These are phyloP conservation scores for Ptychoptera albimana DNA, from an alignment of 2,888 invertebrate species.

Conservation along the genomic window DNA sequence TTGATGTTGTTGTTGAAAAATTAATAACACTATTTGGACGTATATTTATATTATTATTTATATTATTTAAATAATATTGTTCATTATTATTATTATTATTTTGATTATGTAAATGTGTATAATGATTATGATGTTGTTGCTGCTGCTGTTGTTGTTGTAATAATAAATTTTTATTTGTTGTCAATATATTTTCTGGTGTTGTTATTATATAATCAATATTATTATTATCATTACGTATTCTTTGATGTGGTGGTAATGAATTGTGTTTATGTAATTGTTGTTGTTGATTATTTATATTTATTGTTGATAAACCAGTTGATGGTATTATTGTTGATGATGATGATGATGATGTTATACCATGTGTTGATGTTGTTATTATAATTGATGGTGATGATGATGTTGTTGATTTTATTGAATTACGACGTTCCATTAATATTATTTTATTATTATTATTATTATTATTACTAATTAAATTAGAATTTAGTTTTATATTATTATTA, in stretches of 20 bases:
- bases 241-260: background rate
- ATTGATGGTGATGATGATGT: background rate
- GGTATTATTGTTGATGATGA: background rate
- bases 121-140: too few species aligned
- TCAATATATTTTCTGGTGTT: too few species aligned
- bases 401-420: conserved; percentile 9
- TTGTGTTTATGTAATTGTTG: background rate
- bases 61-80: too few species aligned
- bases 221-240: conserved; percentile 1
- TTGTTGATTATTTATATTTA: background rate
- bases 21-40: background rate
- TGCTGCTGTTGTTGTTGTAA: too few species aligned
- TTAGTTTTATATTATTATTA: background rate
- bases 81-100: too few species aligned
- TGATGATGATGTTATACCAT: background rate
- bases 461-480: background rate
- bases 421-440: conserved; percentile 1
- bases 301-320: background rate
- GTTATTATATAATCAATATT: background rate
- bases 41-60: background rate
- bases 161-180: too few species aligned
- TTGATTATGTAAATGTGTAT: too few species aligned
- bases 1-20: background rate
- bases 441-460: background rate
- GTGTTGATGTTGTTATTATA: background rate